Base-by-base conservation (phyloP, 2,113 vertebrate species). In the Lophura nycthemera region DNA sequence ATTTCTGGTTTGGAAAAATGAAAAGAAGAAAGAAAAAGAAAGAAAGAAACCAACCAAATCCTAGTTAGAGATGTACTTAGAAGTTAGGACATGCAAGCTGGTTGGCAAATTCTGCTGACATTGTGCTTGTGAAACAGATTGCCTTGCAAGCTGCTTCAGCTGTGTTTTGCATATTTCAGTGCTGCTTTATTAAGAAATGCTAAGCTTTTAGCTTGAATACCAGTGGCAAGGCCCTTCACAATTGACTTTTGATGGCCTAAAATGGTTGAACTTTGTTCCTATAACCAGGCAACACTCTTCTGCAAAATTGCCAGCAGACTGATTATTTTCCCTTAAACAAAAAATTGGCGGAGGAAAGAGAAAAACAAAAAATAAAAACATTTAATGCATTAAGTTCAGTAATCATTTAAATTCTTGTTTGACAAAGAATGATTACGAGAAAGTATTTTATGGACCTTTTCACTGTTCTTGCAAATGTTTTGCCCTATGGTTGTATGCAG, bases 31-130 rank as follows among this genome's bases (percentile, higher is more conserved):
- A 69, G 29, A 61, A 78, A 83, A 43, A 43, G 42, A 43, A 43
- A 43, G 42, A 43, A 43, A 43, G 15, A 16, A 14, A 42, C 38
- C 38, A 38, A 38, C 38, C 8, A 0, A 91, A 82, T 88, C 83
- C 80, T 93, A 65, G 43, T 94, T 92, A 88, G 88, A 90, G 80
- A 90, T 16, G 17, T 47, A 93, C 83, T 70, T 88, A 89, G 84
- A 85, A 72, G 70, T 97, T 96, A 96, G 90, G 88, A 95, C 89
- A 91, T 71, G 75, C 69, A 86, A 61, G 76, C 93, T 95, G 90
- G 86, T 95, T 95, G 80, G 90, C 88, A 96, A 93, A 95, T 93
- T 93, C 73, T 95, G 96, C 96, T 96, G 95, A 95, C 94, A 86
- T 73, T 36, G 63, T 90, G 91, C 92, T 95, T 93, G 93, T 95